Conservation (phyloP, 2,888 invertebrate species). For the Agriopis marginaria region DNA sequence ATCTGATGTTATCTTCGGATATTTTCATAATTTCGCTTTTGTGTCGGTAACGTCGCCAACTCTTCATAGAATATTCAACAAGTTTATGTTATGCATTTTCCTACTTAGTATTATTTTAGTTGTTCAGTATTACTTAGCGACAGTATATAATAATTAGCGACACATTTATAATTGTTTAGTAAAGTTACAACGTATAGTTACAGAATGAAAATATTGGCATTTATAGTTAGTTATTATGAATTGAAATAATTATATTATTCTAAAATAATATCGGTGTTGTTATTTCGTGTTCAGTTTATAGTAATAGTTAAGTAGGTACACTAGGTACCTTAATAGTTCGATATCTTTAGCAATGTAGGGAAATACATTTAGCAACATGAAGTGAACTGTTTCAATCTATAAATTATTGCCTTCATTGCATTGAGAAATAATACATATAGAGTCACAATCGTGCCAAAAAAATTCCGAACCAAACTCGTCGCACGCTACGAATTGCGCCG, state of each 20-base stretch:
- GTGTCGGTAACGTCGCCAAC: constrained; percentile 35
- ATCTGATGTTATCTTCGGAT: constrained; percentile 38
- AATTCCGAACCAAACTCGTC: too few species aligned
- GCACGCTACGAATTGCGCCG: too few species aligned
- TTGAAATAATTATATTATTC: constrained; percentile 87
- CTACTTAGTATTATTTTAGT: constrained; percentile 23
- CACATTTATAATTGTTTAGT: constrained; percentile 71
- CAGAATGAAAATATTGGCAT: constrained; percentile 77
- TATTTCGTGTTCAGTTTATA: constrained; percentile 58
- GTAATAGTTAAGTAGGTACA: background rate
- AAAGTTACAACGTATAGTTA: constrained; percentile 77
- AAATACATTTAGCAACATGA: too few species aligned
- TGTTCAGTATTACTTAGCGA: constrained; percentile 57
- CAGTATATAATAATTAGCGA: constrained; percentile 62
- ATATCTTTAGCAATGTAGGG: too few species aligned
- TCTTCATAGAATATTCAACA: background rate
- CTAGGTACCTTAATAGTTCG: background rate
- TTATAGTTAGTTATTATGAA: constrained; percentile 86
- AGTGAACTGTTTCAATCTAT: too few species aligned
- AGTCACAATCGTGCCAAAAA: too few species aligned
- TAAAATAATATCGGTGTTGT: constrained; percentile 83
- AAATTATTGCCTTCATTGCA: too few species aligned
- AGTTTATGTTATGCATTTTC: constrained; percentile 3
- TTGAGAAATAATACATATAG: too few species aligned
- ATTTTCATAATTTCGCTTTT: constrained; percentile 53